Conservation (phyloP, 2,113 vertebrate genomes). For the Entomyzon cyanotis region DNA sequence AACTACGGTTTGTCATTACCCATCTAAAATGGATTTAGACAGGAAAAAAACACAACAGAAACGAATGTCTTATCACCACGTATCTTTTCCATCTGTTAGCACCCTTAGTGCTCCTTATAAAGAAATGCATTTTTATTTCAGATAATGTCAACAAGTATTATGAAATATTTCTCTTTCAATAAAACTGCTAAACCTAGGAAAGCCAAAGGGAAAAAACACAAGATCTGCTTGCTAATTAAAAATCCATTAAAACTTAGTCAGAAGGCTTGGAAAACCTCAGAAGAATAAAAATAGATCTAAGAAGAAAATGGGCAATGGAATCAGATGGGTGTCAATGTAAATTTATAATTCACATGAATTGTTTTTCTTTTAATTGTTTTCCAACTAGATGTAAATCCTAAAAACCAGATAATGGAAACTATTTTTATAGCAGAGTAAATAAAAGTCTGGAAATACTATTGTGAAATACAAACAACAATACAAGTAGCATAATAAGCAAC, state of each 20-base stretch:
- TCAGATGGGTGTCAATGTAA: background rate
- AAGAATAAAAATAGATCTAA: conserved; percentile 23
- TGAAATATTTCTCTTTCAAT: conserved; percentile 52
- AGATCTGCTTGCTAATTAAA: conserved; percentile 26
- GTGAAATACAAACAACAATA: conserved; percentile 38
- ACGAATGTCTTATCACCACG: conserved; percentile 19
- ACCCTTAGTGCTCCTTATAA: conserved; percentile 41
- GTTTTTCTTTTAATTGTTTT: conserved; percentile 9
- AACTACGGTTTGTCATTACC: conserved; percentile 32
- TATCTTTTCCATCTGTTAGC: conserved; percentile 62
- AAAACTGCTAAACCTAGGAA: conserved; percentile 11
- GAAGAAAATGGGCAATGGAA: conserved; percentile 6
- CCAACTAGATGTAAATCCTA: conserved; percentile 21
- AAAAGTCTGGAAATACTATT: conserved; percentile 19
- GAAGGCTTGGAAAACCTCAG: conserved; percentile 30
- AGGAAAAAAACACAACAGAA: conserved; percentile 11
- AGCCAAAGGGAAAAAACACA: conserved; percentile 22
- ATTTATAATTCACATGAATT: background rate
- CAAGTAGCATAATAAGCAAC: background rate
- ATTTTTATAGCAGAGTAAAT: conserved; percentile 49
- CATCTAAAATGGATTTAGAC: conserved; percentile 37
- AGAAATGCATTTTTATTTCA: conserved; percentile 51
- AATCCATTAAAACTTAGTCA: conserved; percentile 46
- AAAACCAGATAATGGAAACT: conserved; percentile 22
- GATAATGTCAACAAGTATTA: conserved; percentile 58